Conservation (phyloP, 1,140 invertebrate species). For the Eumaeus atala region DNA sequence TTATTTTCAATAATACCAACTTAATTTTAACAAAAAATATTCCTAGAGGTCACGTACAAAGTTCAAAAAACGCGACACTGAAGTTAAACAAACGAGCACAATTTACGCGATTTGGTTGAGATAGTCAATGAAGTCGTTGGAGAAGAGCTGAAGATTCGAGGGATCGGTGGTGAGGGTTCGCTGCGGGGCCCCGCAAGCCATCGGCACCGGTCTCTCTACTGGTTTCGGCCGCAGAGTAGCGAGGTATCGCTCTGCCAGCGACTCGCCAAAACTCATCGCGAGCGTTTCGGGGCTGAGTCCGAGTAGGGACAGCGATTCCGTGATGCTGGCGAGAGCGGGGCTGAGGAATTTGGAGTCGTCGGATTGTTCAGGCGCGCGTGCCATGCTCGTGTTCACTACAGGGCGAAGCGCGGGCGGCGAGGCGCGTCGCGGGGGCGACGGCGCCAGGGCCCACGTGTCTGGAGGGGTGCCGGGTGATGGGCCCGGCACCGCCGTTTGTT, state of each 20-base stretch:
- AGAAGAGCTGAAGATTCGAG: slow-evolving; percentile 75
- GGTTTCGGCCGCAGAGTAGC: slow-evolving; percentile 47
- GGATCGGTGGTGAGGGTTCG: slow-evolving; percentile 38
- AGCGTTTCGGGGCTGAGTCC: slow-evolving; percentile 58
- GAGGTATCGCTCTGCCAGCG: slow-evolving; percentile 56
- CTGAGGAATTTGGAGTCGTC: slow-evolving; percentile 44
- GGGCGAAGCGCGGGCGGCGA: slow-evolving; percentile 66
- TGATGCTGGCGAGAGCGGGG: slow-evolving; percentile 53
- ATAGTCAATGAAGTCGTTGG: slow-evolving; percentile 76
- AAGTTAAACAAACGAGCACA: slow-evolving; percentile 26
- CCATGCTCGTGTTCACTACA: slow-evolving; percentile 71
- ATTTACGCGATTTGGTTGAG: slow-evolving; percentile 75
- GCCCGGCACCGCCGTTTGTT: slow-evolving; percentile 83
- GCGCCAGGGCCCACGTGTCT: slow-evolving; percentile 47
- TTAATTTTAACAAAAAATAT: slow-evolving; percentile 73
- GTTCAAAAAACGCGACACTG: slow-evolving; percentile 35
- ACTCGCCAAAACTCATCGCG: slow-evolving; percentile 61
- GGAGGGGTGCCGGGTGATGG: slow-evolving; percentile 64
- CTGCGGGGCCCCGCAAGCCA: slow-evolving; percentile 40
- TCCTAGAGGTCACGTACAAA: slow-evolving; percentile 48
- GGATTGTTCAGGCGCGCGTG: slow-evolving; percentile 38
- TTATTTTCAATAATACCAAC: slow-evolving; percentile 73
- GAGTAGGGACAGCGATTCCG: slow-evolving; percentile 62
- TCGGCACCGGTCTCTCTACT: slow-evolving; percentile 31
- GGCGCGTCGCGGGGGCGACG: slow-evolving; percentile 57